These are phyloP conservation scores for Adela reaumurella DNA, from an alignment of 2,888 invertebrate genomes.

Conservation along the genomic window DNA sequence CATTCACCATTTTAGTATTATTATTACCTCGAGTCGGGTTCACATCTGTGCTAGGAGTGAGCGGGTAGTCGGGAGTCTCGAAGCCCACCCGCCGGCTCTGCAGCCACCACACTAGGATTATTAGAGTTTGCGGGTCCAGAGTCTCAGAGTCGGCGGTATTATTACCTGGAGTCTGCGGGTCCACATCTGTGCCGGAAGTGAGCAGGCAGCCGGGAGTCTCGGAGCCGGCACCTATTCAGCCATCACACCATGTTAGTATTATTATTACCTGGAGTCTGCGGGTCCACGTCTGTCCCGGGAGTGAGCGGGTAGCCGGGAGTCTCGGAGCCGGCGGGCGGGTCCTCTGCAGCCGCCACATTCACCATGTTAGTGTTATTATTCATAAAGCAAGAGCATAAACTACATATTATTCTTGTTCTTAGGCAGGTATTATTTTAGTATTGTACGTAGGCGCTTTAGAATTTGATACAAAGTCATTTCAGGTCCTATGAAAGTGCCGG, in stretches of 20 bases:
- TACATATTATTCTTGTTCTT: no score
- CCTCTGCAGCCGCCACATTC: constrained; percentile 20
- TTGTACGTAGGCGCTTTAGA: no score
- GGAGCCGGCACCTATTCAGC: constrained; percentile 22
- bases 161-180: background rate
- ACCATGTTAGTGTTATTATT: background rate
- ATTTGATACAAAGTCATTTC: no score
- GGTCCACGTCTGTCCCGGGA: constrained; percentile 30
- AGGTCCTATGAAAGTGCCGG: no score
- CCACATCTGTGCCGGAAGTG: constrained; percentile 15
- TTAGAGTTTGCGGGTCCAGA: constrained; percentile 33
- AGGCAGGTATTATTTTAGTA: no score
- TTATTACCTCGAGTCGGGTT: background rate
- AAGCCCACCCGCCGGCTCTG: no score
- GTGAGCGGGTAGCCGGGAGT: constrained; percentile 22
- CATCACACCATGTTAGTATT: constrained; percentile 7
- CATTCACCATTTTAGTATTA: no score
- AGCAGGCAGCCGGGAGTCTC: constrained; percentile 17
- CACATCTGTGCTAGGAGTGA: no score
- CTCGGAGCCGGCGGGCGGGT: constrained; percentile 18
- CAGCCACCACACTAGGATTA: no score
- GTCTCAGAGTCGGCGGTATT: constrained; percentile 13
- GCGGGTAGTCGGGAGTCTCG: no score
- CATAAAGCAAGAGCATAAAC: background rate
- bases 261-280: constrained; percentile 38